These are phyloP conservation scores for Pituophis catenifer DNA, from an alignment of 2,113 vertebrate genomes.

Conservation along the genomic window DNA sequence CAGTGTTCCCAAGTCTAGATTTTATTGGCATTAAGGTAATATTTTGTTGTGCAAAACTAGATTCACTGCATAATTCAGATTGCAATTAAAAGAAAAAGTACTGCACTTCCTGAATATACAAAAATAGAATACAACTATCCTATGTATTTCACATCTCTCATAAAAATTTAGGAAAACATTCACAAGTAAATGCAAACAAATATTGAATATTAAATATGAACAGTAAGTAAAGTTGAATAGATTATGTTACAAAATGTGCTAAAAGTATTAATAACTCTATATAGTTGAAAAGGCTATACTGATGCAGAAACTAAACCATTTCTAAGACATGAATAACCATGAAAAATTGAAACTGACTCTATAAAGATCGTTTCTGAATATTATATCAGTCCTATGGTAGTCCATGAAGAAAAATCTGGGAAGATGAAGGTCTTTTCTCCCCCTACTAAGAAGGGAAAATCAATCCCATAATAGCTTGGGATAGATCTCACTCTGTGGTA, in stretches of 20 bases:
- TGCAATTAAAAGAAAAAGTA: neutral
- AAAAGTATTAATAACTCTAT: neutral
- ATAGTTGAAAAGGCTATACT: neutral
- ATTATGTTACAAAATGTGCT: neutral
- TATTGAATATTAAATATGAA: neutral
- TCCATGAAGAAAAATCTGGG: too few relatives aligned
- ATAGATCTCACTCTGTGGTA: neutral
- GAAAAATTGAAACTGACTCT: neutral
- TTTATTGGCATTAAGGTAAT: neutral
- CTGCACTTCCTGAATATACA: neutral
- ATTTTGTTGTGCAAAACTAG: neutral
- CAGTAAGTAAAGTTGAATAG: neutral
- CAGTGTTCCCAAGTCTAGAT: constrained; percentile 19
- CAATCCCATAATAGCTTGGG: neutral
- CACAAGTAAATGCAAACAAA: neutral
- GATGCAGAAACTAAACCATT: neutral
- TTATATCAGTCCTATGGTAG: neutral
- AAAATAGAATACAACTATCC: neutral
- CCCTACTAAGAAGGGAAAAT: neutral
- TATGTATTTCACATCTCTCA: neutral
- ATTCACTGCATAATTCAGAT: accelerated
- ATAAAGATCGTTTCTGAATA: neutral
- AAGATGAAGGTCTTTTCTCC: neutral
- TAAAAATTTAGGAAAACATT: neutral
- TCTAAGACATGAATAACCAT: neutral